Evolutionary conservation across 2,888 invertebrate genomes (phyloP).

Genomic region (Ptilodon capucinus): DNA sequence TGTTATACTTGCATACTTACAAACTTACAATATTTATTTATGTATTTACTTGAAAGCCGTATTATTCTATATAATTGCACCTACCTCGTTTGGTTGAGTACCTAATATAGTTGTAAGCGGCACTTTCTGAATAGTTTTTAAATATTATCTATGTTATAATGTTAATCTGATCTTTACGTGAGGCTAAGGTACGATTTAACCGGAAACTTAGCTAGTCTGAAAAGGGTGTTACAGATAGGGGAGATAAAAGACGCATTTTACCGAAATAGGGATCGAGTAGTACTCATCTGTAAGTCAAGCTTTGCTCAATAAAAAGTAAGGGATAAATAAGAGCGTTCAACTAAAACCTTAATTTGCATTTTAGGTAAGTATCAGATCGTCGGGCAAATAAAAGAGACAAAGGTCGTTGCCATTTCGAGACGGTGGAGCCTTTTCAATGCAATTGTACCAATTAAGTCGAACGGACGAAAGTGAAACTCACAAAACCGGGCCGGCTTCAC

Average conservation of each 20-base stretch:
- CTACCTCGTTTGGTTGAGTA: neutral
- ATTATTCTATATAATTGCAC: too few relatives aligned
- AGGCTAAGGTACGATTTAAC: constrained; percentile 34
- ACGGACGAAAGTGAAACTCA: constrained; percentile 77
- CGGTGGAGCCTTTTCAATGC: constrained; percentile 51
- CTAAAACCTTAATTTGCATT: constrained; percentile 42
- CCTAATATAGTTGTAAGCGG: neutral
- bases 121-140: constrained; percentile 13
- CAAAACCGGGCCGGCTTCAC: constrained; percentile 52
- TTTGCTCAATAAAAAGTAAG: neutral
- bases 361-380: constrained; percentile 36
- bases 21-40: too few relatives aligned
- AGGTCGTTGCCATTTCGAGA: constrained; percentile 58
- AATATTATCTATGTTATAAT: constrained; percentile 36
- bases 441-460: constrained; percentile 75
- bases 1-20: too few relatives aligned
- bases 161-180: constrained; percentile 36
- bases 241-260: constrained; percentile 42
- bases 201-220: constrained; percentile 35
- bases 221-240: constrained; percentile 39
- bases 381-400: constrained; percentile 44
- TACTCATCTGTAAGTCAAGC: constrained; percentile 8
- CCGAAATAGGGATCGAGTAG: constrained; percentile 18
- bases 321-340: constrained; percentile 19
- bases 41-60: too few relatives aligned